Evolutionary conservation across 1,140 invertebrate genomes (phyloP).

Genomic region (Diprion similis): DNA sequence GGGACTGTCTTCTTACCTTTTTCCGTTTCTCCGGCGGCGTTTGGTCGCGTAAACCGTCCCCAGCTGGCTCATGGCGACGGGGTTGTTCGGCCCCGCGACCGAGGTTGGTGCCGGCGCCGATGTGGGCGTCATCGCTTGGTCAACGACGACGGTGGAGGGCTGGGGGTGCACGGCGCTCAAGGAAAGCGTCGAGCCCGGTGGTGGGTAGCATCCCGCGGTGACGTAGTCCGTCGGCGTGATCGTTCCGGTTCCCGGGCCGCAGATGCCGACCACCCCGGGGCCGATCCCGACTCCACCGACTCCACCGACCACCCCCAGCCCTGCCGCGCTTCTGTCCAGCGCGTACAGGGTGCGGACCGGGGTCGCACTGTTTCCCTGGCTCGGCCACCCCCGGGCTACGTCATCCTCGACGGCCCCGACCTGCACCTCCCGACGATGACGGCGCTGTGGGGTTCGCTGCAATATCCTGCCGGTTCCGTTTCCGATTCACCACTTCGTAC

Average conservation of each 20-base stretch:
- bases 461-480: constrained; percentile 27
- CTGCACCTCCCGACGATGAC: not conserved
- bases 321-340: constrained; percentile 59
- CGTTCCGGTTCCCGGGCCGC: constrained; percentile 44
- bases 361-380: constrained; percentile 40
- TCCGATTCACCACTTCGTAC: not conserved
- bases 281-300: constrained; percentile 41
- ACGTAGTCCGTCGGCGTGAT: constrained; percentile 56
- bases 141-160: constrained; percentile 50
- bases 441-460: constrained; percentile 12
- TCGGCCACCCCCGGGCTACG: constrained; percentile 39
- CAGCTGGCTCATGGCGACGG: constrained; percentile 79
- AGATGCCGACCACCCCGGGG: constrained; percentile 51
- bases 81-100: constrained; percentile 55
- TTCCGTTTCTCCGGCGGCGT: constrained; percentile 88
- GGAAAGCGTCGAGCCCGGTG: constrained; percentile 43
- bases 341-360: constrained; percentile 59
- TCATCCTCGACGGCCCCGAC: constrained; percentile 38
- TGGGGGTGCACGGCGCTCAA: constrained; percentile 42
- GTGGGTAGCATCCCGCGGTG: constrained; percentile 55
- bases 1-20: constrained; percentile 74
- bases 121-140: constrained; percentile 50
- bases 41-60: constrained; percentile 96
- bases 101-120: constrained; percentile 42
- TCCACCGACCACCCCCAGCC: constrained; percentile 59